Conservation (phyloP, 2,797 vertebrate species). For the Rhinichthys osculus region DNA sequence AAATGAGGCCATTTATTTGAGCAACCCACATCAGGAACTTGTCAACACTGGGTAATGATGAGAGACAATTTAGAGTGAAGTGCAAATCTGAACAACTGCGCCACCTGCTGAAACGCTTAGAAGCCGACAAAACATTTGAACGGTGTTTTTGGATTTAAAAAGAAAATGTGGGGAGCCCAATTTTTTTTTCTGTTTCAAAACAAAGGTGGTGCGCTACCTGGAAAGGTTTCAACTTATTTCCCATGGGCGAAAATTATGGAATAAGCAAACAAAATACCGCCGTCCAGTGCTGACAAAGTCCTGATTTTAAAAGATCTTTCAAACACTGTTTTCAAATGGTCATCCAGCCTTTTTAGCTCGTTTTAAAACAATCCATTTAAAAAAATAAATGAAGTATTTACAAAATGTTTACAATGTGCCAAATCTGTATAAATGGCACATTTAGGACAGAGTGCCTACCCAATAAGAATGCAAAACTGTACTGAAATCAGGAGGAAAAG, state of each 20-base stretch:
- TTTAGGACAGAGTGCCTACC: constrained; percentile 73
- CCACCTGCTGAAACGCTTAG: constrained; percentile 17
- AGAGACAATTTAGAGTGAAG: constrained; percentile 38
- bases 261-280: constrained; percentile 47
- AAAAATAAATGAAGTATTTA: constrained; percentile 82
- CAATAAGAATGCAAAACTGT: constrained; percentile 69
- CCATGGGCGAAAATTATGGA: not conserved
- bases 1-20: constrained; percentile 61
- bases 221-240: constrained; percentile 21
- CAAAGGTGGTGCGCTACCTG: not conserved
- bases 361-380: constrained; percentile 82
- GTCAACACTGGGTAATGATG: constrained; percentile 72
- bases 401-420: constrained; percentile 74
- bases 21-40: constrained; percentile 46
- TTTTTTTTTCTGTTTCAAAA: not conserved
- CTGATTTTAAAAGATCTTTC: constrained; percentile 83
- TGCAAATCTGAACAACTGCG: not conserved
- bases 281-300: constrained; percentile 73
- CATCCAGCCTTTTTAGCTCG: constrained; percentile 88
- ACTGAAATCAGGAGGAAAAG: constrained; percentile 26
- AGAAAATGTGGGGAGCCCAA: constrained; percentile 18
- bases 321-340: constrained; percentile 66
- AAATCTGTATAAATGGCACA: constrained; percentile 63
- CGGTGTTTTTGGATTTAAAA: constrained; percentile 6
- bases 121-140: constrained; percentile 4